Evolutionary conservation across 2,888 invertebrate species (phyloP).

Genomic region (Drosophila emarginata): DNA sequence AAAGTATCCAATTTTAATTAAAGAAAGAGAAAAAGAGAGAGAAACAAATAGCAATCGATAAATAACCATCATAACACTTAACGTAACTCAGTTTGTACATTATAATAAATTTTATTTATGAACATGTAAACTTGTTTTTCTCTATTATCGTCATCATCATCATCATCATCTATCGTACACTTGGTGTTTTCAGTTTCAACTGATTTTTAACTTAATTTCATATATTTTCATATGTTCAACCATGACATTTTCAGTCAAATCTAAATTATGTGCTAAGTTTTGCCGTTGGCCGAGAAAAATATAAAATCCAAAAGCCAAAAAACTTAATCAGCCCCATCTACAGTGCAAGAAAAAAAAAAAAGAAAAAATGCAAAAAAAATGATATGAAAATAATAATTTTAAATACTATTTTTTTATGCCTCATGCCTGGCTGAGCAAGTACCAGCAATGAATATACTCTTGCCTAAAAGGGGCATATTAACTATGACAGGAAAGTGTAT

Average conservation of each 20-base stretch:
- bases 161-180: too few species aligned
- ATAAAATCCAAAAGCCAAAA: slow-evolving; percentile 16
- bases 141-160: too few species aligned
- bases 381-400: slow-evolving; percentile 57
- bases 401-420: slow-evolving; percentile 46
- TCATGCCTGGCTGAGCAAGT: slow-evolving; percentile 60
- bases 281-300: slow-evolving; percentile 26
- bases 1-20: too few species aligned
- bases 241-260: slow-evolving; percentile 26
- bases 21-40: too few species aligned
- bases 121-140: too few species aligned
- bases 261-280: slow-evolving; percentile 44
- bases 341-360: neutral
- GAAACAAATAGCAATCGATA: too few species aligned
- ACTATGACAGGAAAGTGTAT: neutral
- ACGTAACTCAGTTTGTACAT: too few species aligned
- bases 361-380: slow-evolving; percentile 17
- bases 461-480: neutral
- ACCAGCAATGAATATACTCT: slow-evolving; percentile 39
- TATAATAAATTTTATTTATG: too few species aligned
- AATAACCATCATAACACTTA: too few species aligned
- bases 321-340: slow-evolving; percentile 41
- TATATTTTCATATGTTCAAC: slow-evolving; percentile 10
- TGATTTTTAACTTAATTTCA: neutral
- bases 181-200: neutral